Conservation (phyloP, 2,113 vertebrate species). For the Mormyrus lacerda region DNA sequence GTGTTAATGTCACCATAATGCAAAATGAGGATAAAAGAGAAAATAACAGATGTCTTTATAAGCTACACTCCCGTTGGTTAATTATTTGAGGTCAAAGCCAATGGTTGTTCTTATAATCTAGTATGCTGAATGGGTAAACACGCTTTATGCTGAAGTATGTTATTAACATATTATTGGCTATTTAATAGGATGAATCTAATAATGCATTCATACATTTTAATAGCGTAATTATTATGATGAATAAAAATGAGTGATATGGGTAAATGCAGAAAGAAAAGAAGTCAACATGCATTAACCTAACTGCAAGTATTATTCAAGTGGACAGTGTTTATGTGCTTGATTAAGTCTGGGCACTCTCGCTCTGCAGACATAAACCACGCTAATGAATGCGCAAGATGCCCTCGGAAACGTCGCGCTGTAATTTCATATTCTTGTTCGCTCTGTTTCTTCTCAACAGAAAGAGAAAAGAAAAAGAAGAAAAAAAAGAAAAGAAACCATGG, state of each 20-base stretch:
- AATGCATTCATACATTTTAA: not conserved
- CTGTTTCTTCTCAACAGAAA: not conserved
- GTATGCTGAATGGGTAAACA: not conserved
- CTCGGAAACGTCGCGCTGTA: too few relatives aligned
- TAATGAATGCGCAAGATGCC: not conserved
- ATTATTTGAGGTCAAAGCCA: not conserved
- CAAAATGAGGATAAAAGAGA: not conserved
- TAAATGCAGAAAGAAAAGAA: not conserved
- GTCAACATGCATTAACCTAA: not conserved
- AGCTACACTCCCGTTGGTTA: not conserved
- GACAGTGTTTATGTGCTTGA: constrained; percentile 21
- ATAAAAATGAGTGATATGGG: not conserved
- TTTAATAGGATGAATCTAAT: not conserved
- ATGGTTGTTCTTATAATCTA: not conserved
- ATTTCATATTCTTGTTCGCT: not conserved
- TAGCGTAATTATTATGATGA: not conserved
- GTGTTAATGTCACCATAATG: not conserved
- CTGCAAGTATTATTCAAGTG: constrained; percentile 9
- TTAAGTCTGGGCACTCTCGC: not conserved
- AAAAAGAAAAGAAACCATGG: not conserved
- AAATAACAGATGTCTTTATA: not conserved
- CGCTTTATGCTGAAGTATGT: not conserved
- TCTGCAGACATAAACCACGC: not conserved
- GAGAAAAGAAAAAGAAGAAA: not conserved
- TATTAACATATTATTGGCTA: not conserved